Evolutionary conservation across 2,888 invertebrate genomes (phyloP).

Genomic region (Amiota mariae): DNA sequence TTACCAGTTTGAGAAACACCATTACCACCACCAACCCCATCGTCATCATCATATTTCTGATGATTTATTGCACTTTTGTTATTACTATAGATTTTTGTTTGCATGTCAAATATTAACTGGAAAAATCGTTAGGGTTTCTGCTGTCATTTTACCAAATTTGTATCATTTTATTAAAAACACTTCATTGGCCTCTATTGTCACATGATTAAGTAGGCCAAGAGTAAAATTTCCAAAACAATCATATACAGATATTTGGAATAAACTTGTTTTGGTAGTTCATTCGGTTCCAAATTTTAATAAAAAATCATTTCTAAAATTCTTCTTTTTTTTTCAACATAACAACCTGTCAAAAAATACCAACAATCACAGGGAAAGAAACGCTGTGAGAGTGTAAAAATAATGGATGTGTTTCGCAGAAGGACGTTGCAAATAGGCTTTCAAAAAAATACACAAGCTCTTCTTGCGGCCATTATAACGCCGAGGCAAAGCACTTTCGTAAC

Average conservation of each 20-base stretch:
- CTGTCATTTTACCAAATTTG: too few relatives aligned
- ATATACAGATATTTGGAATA: not conserved
- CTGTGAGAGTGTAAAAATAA: not conserved
- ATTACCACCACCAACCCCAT: not conserved
- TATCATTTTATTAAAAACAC: too few relatives aligned
- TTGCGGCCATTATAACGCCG: not conserved
- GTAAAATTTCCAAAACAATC: not conserved
- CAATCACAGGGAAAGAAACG: not conserved
- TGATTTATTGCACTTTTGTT: constrained; percentile 59
- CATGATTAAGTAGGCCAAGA: not conserved
- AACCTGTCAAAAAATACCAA: not conserved
- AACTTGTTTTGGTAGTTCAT: not conserved
- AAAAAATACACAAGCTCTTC: not conserved
- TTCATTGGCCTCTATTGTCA: not conserved
- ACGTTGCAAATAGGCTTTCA: not conserved
- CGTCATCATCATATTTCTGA: constrained; percentile 30
- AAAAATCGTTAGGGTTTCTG: too few relatives aligned
- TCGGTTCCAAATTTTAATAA: not conserved
- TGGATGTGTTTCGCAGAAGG: not conserved
- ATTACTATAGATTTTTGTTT: constrained; percentile 59
- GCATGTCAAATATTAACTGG: not conserved
- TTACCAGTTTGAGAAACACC: not conserved
- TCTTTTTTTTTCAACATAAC: constrained; percentile 3
- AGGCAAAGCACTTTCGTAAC: not conserved
- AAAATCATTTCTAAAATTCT: constrained; percentile 6